phyloP scores from a whole-genome alignment of 1,140 invertebrate genomes.

The Trichoplusia ni region DNA sequence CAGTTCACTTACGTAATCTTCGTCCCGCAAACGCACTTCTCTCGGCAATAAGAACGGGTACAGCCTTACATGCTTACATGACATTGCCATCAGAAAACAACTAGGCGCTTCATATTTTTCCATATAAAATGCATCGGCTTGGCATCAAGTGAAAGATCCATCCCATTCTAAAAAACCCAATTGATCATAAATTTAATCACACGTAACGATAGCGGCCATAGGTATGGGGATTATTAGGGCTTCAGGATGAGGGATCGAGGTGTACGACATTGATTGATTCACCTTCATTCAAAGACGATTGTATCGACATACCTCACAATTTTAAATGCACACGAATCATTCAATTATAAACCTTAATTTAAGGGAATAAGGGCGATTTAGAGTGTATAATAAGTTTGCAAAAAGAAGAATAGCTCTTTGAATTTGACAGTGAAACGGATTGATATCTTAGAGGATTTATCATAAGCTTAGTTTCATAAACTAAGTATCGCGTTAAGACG shows the following conservation, averaged over 20 bases:
- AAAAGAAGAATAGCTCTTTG: conserved; percentile 29
- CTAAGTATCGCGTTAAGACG: conserved; percentile 6
- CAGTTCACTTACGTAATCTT: too few species aligned
- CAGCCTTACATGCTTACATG: not conserved
- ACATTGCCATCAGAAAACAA: not conserved
- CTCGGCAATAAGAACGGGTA: too few species aligned
- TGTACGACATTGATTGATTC: conserved; percentile 58
- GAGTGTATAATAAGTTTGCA: conserved; percentile 15
- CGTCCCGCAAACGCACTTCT: too few species aligned
- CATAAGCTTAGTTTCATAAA: conserved; percentile 41
- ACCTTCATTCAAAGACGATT: conserved; percentile 45
- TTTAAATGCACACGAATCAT: not conserved
- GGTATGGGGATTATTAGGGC: conserved; percentile 37
- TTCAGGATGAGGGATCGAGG: conserved; percentile 44
- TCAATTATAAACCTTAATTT: conserved; percentile 12
- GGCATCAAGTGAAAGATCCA: not conserved
- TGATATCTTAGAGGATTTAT: conserved; percentile 42
- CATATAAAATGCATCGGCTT: too few species aligned
- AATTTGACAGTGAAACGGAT: conserved; percentile 44
- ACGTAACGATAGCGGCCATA: conserved; percentile 21
- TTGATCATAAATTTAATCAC: conserved; percentile 33
- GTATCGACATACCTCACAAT: conserved; percentile 33
- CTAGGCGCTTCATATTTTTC: too few species aligned
- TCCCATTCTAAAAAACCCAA: conserved; percentile 2
- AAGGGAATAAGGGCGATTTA: not conserved